phyloP scores from a whole-genome alignment of 2,113 vertebrate species.

The Aviceda subcristata region DNA sequence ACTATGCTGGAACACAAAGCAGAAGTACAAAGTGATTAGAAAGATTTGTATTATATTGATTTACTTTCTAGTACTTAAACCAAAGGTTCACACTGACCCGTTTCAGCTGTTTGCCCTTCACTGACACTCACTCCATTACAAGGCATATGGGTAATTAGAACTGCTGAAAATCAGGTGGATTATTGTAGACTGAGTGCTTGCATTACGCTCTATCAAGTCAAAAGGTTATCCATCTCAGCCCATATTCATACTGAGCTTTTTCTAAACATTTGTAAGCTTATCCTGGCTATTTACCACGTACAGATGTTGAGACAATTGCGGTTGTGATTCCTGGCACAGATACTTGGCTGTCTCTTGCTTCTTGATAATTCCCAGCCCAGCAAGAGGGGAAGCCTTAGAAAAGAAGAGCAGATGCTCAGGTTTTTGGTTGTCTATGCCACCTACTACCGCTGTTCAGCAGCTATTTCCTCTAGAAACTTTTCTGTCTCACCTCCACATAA shows the following conservation, averaged over 20 bases:
- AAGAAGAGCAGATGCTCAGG: background rate
- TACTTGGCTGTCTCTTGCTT: background rate
- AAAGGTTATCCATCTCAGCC: background rate
- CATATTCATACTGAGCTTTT: background rate
- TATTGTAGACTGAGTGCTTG: background rate
- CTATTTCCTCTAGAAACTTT: background rate
- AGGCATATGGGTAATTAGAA: background rate
- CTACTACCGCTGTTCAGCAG: background rate
- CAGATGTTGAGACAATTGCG: background rate
- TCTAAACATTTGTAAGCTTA: background rate
- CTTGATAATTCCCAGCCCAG: background rate
- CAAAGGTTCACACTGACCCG: background rate
- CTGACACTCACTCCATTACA: background rate
- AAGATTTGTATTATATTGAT: conserved; percentile 19
- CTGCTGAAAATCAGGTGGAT: background rate
- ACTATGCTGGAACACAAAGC: background rate
- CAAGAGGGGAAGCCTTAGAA: background rate
- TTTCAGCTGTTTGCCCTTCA: background rate
- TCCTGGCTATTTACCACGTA: background rate
- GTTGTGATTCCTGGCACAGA: background rate
- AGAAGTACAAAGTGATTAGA: background rate
- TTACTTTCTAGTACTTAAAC: conserved; percentile 2
- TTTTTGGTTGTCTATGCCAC: background rate
- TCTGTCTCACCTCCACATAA: background rate
- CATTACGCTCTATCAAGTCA: background rate